Conservation (phyloP, 2,797 vertebrate species). For the Chelon labrosus region DNA sequence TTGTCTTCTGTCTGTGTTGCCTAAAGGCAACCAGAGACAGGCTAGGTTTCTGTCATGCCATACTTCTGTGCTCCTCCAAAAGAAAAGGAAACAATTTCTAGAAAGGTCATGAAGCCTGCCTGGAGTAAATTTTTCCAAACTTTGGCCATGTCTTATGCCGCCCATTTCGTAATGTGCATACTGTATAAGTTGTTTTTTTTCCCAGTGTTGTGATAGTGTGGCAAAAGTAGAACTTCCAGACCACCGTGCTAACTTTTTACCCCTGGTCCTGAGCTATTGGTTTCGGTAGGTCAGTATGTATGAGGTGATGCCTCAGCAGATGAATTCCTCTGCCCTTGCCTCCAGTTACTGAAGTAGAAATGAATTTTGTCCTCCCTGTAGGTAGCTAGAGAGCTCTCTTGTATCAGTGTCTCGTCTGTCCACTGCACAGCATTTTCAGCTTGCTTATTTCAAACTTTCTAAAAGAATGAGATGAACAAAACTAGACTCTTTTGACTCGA, state of each 20-base stretch:
- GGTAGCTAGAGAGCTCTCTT: neutral
- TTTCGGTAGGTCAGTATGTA: neutral
- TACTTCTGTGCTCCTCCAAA: slow-evolving; percentile 16
- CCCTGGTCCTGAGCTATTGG: slow-evolving; percentile 1
- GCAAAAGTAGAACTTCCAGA: neutral
- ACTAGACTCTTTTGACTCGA: slow-evolving; percentile 7
- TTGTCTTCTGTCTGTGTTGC: slow-evolving; percentile 38
- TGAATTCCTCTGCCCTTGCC: neutral
- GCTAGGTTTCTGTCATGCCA: slow-evolving; percentile 5
- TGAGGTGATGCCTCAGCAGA: neutral
- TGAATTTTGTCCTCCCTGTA: neutral
- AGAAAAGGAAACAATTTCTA: slow-evolving; percentile 28
- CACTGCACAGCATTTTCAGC: slow-evolving; percentile 24
- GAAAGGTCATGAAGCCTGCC: slow-evolving; percentile 18
- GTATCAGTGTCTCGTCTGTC: neutral
- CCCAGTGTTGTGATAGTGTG: slow-evolving; percentile 7
- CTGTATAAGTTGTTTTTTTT: slow-evolving; percentile 13
- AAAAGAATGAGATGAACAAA: slow-evolving; percentile 19
- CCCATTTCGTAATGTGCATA: slow-evolving; percentile 7
- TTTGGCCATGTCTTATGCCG: slow-evolving; percentile 34
- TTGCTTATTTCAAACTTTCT: slow-evolving; percentile 31
- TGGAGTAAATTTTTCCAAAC: slow-evolving; percentile 30
- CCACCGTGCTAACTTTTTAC: slow-evolving; percentile 13
- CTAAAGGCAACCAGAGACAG: slow-evolving; percentile 22
- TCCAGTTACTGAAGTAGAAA: slow-evolving; percentile 4